Evolutionary conservation across 2,888 invertebrate genomes (phyloP).

Genomic region (Ophioninae sp.): DNA sequence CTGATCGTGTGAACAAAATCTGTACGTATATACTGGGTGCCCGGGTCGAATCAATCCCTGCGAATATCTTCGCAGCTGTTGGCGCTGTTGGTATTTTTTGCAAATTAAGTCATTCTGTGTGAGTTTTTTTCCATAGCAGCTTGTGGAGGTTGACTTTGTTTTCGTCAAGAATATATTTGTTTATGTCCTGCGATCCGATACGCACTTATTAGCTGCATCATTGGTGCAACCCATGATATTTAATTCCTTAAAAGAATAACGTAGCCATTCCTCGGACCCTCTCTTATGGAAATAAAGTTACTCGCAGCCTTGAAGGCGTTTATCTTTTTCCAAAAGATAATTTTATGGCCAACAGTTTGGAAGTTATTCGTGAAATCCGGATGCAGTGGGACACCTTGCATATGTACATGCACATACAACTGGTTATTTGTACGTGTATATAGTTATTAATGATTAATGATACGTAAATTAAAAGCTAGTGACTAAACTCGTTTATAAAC

Average conservation of each 20-base stretch:
- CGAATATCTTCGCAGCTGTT: not conserved
- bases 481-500: constrained; percentile 77
- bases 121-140: not conserved
- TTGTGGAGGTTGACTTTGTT: not conserved
- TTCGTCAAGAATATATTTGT: not conserved
- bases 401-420: constrained; percentile 23
- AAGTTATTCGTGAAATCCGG: not conserved
- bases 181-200: not conserved
- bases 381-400: not conserved
- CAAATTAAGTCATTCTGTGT: not conserved
- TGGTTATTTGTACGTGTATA: constrained; percentile 26
- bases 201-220: too few relatives aligned
- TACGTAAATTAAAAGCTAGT: constrained; percentile 77
- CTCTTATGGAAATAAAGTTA: not conserved
- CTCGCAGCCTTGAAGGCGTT: not conserved
- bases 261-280: not conserved
- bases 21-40: constrained; percentile 26
- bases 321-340: not conserved
- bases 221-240: too few relatives aligned
- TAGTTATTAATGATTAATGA: constrained; percentile 61
- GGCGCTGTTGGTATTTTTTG: not conserved
- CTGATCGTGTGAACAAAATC: constrained; percentile 46
- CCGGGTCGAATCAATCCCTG: not conserved
- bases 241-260: too few relatives aligned
- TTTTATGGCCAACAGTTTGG: not conserved